Base-by-base conservation (phyloP, 2,797 vertebrate species). In the Salarias fasciatus region DNA sequence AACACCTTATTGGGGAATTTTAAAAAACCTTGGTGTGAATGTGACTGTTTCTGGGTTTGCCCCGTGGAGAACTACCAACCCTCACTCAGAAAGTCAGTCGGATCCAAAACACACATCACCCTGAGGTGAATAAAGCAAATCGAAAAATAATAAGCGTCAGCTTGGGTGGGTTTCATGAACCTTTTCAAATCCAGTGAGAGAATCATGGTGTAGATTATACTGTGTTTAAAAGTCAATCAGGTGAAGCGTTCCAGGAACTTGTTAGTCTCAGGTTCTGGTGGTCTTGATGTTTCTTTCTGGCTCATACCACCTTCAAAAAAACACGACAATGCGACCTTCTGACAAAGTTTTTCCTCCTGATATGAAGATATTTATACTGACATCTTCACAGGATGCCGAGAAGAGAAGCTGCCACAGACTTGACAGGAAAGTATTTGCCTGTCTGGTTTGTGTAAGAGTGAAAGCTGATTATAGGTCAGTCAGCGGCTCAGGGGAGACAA, bases 401-500 rank as follows among this genome's bases (percentile, higher is more conserved):
- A 46, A 11, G 18, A 38, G 29, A 41, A 33, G 36, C 48, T 51
- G 18, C 30, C 28, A 5, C 14, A 9, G 37, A 31, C 35, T 31
- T 42, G 54, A 31, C 0, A 24, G 18, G 2, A 24, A 24, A 24
- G 2, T 24, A 24, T 24, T 52, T 49, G 13, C 46, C 11, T 40
- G 42, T 5, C 44, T 72, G 49, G 51, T 64, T 52, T 71, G 42
- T 66, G 53, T 60, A 33, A 1, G 41, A 49, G 8, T 64, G 29
- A 71, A 45, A 51, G 28, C 45, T 29, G 45, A 29, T 47, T 47
- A 47, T 3, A 29, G 11, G 3, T 43, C 13, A 18, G 42, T 5
- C 5, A 2, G 11, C 40, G 37, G 41, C 14, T 43, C 41, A 15
- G 41, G 13, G 38, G 8, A n/a, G 12, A 11, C 13, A 41, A 41